These are phyloP conservation scores for Habroteleia sp. DNA, from an alignment of 2,888 invertebrate species.

Conservation along the genomic window DNA sequence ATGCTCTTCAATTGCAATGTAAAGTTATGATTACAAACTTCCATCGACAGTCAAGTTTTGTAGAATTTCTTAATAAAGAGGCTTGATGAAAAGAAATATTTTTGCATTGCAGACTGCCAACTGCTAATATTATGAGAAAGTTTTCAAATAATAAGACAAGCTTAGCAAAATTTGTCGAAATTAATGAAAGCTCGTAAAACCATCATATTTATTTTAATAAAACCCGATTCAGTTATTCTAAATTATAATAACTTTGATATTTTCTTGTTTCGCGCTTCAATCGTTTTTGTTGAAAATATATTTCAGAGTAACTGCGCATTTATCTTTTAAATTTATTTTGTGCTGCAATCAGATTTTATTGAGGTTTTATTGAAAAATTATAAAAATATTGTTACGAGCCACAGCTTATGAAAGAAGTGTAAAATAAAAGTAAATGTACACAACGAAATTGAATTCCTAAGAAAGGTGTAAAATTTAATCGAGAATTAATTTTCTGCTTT, in stretches of 20 bases:
- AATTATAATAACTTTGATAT: not conserved
- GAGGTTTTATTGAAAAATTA: no score
- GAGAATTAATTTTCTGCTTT: no score
- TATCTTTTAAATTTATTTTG: no score
- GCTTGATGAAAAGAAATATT: constrained; percentile 48
- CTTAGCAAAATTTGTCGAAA: constrained; percentile 74
- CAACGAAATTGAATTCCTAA: no score
- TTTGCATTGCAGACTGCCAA: constrained; percentile 30
- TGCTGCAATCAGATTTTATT: no score
- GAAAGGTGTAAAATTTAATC: no score
- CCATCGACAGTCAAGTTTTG: constrained; percentile 17
- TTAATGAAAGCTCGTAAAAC: constrained; percentile 71
- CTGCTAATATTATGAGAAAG: constrained; percentile 35
- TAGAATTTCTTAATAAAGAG: constrained; percentile 32
- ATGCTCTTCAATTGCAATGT: constrained; percentile 9
- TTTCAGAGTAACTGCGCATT: no score
- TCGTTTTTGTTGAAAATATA: no score
- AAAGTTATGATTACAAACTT: constrained; percentile 35
- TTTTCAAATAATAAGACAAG: constrained; percentile 50
- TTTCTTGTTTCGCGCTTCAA: not conserved
- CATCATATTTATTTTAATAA: constrained; percentile 17
- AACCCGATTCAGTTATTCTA: not conserved
- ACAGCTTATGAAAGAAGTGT: no score
- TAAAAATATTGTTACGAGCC: no score
- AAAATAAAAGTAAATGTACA: no score